Evolutionary conservation across 2,888 invertebrate species (phyloP).

Genomic region (Eucera pruinosa): DNA sequence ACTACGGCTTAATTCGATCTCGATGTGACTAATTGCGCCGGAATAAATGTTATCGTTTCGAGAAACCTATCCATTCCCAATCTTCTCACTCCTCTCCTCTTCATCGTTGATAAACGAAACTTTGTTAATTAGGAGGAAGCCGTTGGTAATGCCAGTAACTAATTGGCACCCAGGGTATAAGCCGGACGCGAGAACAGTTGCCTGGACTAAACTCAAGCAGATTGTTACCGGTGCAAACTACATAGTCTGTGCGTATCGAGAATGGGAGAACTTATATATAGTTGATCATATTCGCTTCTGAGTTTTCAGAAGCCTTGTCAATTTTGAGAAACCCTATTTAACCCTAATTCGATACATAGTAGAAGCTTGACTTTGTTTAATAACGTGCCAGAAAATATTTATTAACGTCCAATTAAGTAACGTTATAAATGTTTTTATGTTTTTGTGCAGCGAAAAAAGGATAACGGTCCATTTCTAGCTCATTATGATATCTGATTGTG

Average conservation of each 20-base stretch:
- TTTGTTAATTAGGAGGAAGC: constrained; percentile 81
- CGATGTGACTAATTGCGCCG: constrained; percentile 71
- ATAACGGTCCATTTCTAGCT: too few relatives aligned
- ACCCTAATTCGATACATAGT: neutral
- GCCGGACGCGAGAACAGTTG: constrained; percentile 63
- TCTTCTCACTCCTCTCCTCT: constrained; percentile 52
- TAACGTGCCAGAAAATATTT: too few relatives aligned
- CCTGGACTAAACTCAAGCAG: constrained; percentile 57
- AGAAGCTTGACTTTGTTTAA: too few relatives aligned
- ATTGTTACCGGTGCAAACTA: constrained; percentile 58
- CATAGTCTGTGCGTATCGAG: constrained; percentile 15
- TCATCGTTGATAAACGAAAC: constrained; percentile 79
- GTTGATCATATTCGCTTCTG: constrained; percentile 40
- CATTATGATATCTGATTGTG: too few relatives aligned
- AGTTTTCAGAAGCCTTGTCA: constrained; percentile 41
- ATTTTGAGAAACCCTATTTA: constrained; percentile 1
- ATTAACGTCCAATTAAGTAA: too few relatives aligned
- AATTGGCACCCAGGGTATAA: constrained; percentile 80
- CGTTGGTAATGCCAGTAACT: constrained; percentile 79
- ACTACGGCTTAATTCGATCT: constrained; percentile 74
- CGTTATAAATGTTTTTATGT: too few relatives aligned
- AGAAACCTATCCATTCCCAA: constrained; percentile 39
- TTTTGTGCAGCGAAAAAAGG: too few relatives aligned
- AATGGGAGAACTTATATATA: constrained; percentile 25
- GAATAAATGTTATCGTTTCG: constrained; percentile 57